phyloP scores from a whole-genome alignment of 2,888 invertebrate species.

The Priocnemis perturbator region DNA sequence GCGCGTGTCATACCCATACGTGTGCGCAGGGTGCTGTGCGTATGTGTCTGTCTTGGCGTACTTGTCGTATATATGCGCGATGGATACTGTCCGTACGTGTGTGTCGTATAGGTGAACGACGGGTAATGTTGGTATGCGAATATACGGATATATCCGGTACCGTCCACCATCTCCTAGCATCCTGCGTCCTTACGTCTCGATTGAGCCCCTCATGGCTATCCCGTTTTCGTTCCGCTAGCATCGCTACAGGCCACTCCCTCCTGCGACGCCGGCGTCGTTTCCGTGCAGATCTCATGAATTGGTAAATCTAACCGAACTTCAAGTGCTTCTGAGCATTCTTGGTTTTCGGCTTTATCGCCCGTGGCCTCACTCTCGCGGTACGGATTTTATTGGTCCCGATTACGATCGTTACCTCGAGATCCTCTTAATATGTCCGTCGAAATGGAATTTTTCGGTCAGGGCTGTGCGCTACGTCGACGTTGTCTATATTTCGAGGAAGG shows the following conservation, averaged over 20 bases:
- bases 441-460: too few species aligned
- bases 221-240: neutral
- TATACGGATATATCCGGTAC: neutral
- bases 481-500: too few species aligned
- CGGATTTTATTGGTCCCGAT: neutral
- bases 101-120: too few species aligned
- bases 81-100: too few species aligned
- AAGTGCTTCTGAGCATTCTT: too few species aligned
- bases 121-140: too few species aligned
- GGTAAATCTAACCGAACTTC: conserved; percentile 2
- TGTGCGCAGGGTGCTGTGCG: neutral
- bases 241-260: neutral
- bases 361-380: neutral
- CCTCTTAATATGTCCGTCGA: too few species aligned
- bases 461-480: too few species aligned
- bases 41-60: too few species aligned
- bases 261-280: conserved; percentile 3
- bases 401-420: neutral
- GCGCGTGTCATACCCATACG: neutral
- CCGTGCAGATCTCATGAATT: conserved; percentile 9
- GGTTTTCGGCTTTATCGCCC: neutral
- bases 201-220: neutral
- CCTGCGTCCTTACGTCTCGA: conserved; percentile 7
- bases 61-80: too few species aligned
- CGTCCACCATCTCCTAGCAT: conserved; percentile 1